These are phyloP conservation scores for Phalangium opilio DNA, from an alignment of 2,888 invertebrate genomes.

Conservation along the genomic window DNA sequence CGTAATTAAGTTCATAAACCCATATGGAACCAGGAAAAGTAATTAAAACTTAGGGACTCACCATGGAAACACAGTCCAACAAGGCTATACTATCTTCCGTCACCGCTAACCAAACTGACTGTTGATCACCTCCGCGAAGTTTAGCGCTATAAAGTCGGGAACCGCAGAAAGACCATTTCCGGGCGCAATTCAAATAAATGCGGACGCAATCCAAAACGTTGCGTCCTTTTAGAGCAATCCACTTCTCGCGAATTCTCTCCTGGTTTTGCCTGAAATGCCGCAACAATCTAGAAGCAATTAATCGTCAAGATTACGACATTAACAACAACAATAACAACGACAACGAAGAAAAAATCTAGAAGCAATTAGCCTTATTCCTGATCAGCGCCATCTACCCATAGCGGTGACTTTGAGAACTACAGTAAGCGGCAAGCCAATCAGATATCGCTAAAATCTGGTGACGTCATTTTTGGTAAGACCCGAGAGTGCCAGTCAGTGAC, in stretches of 20 bases:
- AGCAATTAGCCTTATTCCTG: no score
- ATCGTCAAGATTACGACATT: background rate
- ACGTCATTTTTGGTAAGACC: no score
- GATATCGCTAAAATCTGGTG: no score
- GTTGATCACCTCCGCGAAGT: conserved; percentile 5
- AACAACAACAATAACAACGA: background rate
- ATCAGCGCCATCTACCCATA: no score
- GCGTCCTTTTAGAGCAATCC: conserved; percentile 72
- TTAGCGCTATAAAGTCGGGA: conserved; percentile 79
- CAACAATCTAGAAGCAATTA: background rate
- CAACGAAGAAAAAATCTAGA: no score
- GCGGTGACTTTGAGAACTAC: no score
- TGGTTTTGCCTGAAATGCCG: background rate
- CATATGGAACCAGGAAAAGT: no score
- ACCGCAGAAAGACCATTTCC: conserved; percentile 92
- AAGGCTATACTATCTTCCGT: conserved; percentile 83
- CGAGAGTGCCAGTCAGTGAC: no score
- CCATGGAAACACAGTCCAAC: conserved; percentile 72
- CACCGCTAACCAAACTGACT: conserved; percentile 55
- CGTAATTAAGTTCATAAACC: background rate
- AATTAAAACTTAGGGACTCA: no score
- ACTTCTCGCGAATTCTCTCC: conserved; percentile 47
- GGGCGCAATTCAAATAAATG: conserved; percentile 82
- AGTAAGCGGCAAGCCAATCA: no score
- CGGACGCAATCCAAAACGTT: conserved; percentile 77